These are phyloP conservation scores for Montipora sp. DNA, from an alignment of 64 coral and sea anemone genomes.

Conservation along the genomic window DNA sequence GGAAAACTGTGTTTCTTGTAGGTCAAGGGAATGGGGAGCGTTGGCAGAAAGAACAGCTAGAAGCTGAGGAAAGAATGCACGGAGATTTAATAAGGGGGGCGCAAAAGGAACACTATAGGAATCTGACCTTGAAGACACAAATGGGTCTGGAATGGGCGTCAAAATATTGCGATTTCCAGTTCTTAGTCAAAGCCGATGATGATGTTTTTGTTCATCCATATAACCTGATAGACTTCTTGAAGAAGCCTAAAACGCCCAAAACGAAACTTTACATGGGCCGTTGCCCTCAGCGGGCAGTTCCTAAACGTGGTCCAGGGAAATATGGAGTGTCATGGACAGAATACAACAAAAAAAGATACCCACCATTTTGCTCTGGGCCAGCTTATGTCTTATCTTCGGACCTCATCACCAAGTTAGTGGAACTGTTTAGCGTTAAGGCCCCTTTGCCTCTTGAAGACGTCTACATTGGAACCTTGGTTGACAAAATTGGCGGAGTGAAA, in stretches of 20 bases:
- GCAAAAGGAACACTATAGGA: neutral
- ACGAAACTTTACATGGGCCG: neutral
- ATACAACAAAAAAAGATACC: neutral
- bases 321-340: neutral
- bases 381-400: neutral
- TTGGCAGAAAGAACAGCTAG: neutral
- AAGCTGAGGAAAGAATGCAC: neutral
- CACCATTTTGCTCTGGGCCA: neutral
- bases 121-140: neutral
- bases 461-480: neutral
- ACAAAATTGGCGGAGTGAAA: neutral
- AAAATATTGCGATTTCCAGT: constrained; percentile 10
- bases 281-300: neutral
- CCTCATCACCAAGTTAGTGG: neutral
- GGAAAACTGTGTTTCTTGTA: neutral
- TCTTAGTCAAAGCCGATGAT: constrained; percentile 35
- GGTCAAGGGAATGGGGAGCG: neutral
- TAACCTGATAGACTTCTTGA: constrained; percentile 3
- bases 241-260: neutral
- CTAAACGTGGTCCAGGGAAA: neutral
- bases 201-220: constrained; percentile 11
- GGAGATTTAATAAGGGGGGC: neutral
- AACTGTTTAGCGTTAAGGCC: neutral
- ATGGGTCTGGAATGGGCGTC: constrained; percentile 17
- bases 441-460: constrained; percentile 14